Percentiles rank a stretch among this genome's conserved stretches.
These are phyloP conservation scores for Invenusta paracnida DNA, from an alignment of 2,888 invertebrate species.

Conservation along the genomic window DNA sequence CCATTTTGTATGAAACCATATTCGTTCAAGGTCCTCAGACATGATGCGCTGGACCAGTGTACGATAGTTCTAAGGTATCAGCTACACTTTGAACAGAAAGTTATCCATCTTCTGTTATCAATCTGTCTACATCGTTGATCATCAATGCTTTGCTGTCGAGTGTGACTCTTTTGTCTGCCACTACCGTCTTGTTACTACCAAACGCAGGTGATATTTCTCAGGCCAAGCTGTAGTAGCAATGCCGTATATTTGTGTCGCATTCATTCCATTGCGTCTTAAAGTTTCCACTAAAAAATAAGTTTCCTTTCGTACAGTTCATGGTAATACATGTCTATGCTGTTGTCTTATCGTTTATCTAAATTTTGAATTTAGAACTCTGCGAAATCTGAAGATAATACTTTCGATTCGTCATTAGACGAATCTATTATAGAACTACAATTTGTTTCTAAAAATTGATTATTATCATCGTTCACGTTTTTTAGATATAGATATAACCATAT, in stretches of 20 bases:
- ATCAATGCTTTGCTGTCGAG: background rate
- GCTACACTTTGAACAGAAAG: background rate
- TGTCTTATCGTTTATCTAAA: background rate
- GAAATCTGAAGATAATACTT: background rate
- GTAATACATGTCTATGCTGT: background rate
- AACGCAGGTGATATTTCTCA: background rate
- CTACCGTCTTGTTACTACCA: background rate
- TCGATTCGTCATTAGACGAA: background rate
- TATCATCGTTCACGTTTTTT: background rate
- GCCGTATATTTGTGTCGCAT: background rate
- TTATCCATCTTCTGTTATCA: background rate
- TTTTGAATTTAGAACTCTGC: background rate
- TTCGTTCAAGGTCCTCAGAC: slow-evolving; percentile 23
- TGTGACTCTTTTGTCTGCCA: background rate
- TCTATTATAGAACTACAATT: too few relatives aligned
- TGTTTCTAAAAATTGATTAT: background rate
- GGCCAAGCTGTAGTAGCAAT: background rate
- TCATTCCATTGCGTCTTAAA: background rate
- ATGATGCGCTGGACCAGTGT: background rate
- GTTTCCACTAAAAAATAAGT: background rate
- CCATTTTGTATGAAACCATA: slow-evolving; percentile 7
- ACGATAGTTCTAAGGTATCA: background rate
- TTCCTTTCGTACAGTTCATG: background rate
- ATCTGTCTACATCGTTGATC: background rate
- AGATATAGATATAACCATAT: too few relatives aligned